A percentile compares a stretch with the other conserved stretches of the same genome.
Conservation (phyloP, 92 coral and sea anemone species). For the Heteractis magnifica region DNA sequence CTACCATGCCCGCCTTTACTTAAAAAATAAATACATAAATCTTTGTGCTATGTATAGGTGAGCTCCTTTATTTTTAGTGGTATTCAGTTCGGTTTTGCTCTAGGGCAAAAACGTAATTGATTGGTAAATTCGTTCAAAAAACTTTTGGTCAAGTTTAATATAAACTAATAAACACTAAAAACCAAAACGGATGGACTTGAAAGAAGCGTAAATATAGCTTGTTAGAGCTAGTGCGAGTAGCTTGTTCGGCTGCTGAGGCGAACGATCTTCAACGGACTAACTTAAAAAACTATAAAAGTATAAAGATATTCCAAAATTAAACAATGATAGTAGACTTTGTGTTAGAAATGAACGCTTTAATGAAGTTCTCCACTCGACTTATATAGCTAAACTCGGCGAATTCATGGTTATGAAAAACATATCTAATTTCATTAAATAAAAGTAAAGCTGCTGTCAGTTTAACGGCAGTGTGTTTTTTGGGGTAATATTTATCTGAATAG, state of each 20-base stretch:
- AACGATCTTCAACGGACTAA: background rate
- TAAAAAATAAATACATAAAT: background rate
- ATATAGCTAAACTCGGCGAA: background rate
- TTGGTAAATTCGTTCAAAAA: no score
- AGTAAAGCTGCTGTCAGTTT: no score
- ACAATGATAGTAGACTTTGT: background rate
- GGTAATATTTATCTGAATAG: background rate
- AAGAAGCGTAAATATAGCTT: no score
- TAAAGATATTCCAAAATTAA: background rate
- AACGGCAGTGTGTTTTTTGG: background rate
- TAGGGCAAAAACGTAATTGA: no score
- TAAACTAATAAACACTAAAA: no score
- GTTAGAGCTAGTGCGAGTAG: no score
- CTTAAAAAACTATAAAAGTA: background rate
- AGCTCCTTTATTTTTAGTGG: background rate
- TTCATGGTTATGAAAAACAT: background rate
- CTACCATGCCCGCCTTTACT: conserved; percentile 20
- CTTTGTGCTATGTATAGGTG: background rate
- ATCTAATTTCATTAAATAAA: background rate
- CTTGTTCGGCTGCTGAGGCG: no score
- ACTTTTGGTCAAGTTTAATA: no score
- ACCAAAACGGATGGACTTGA: no score
- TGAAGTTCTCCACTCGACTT: background rate
- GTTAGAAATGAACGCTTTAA: background rate
- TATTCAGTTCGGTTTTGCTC: no score